Evolutionary conservation across 1,140 invertebrate species (phyloP), one percentile per base, ranked within the genome.

Genomic region (Drosophila sturtevanti): DNA sequence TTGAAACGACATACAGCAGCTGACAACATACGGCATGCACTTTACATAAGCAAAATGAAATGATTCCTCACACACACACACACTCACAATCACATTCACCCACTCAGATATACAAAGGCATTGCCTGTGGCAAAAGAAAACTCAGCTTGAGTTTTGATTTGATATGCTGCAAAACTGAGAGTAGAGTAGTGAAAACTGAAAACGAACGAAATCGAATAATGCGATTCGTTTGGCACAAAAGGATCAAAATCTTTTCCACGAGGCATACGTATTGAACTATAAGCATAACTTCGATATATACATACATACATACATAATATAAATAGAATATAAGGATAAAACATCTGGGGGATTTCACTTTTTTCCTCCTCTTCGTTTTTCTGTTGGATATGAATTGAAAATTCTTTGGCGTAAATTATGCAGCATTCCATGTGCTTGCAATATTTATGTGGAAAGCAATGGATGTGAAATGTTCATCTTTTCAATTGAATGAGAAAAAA

Each of bases 201-300:
- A 64, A 72, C 62, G 76, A 64, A 72, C 62, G 76, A 73, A 85
- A 85, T 85, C 70, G 63, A 75, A 77, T 81, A 86, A 77, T 77
- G 67, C 44, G 64, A 34, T 64, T 31, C 59, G 44, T 14, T 4
- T 12, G 1, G 14, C 60, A 67, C 68, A 85, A 78, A 77, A 55
- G 69, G 31, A 65, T 74, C 69, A 11, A 21, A 48, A 48, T 56
- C 63, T 24, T 52, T 44, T 31, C 38, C 79, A 78, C 66, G 70
- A 77, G 69, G 38, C 64, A 44, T 37, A 67, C 48, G 69, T 54
- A 69, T 63, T 67, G 65, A 76, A 69, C 77, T 48, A 68, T 66
- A 81, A 73, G 74, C 61, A 84, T 69, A 63, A 69, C 59, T 67
- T 77, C 41, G 68, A 38, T 5, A 35, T 14, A 58, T 14, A 48